Percentiles rank a stretch among this genome's conserved stretches.
phyloP scores from a whole-genome alignment of 2,113 vertebrate genomes.

The Epinephelus cyanopodus region DNA sequence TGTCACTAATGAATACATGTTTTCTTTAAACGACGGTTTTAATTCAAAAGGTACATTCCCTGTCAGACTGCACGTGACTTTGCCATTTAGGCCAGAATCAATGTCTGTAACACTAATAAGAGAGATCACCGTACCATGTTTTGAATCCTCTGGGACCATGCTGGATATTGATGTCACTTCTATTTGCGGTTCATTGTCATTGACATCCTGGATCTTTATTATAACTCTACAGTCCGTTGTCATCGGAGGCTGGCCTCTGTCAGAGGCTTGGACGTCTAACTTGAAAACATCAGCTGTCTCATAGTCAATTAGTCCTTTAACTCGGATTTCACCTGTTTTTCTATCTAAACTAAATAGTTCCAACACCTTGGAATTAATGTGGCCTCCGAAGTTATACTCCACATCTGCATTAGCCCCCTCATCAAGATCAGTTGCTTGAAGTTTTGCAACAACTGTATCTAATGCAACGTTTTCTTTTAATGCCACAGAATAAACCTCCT shows the following conservation, averaged over 20 bases:
- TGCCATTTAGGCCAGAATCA: constrained; percentile 78
- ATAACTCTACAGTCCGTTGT: constrained; percentile 72
- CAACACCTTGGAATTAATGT: constrained; percentile 23
- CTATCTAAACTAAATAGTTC: constrained; percentile 62
- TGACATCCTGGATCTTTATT: constrained; percentile 84
- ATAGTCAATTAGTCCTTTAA: constrained; percentile 62
- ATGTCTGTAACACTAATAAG: constrained; percentile 77
- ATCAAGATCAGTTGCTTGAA: constrained; percentile 72
- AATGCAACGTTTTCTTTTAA: constrained; percentile 62
- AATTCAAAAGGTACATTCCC: constrained; percentile 76
- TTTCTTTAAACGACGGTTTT: constrained; percentile 76
- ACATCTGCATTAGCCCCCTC: constrained; percentile 72
- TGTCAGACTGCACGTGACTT: constrained; percentile 65
- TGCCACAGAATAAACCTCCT: constrained; percentile 57
- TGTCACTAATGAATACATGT: constrained; percentile 80
- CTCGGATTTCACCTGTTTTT: constrained; percentile 60
- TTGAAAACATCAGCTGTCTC: constrained; percentile 65
- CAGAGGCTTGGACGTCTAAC: constrained; percentile 74
- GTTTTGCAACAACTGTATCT: constrained; percentile 47
- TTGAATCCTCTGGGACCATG: constrained; percentile 70
- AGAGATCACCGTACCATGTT: constrained; percentile 69
- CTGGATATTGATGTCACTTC: constrained; percentile 78
- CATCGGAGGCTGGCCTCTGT: constrained; percentile 60
- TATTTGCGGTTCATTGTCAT: constrained; percentile 86
- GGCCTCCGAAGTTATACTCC: constrained; percentile 45